Evolutionary conservation across 1,140 invertebrate genomes (phyloP), one percentile per base, ranked within the genome.

Genomic region (Zaprionus inermis): DNA sequence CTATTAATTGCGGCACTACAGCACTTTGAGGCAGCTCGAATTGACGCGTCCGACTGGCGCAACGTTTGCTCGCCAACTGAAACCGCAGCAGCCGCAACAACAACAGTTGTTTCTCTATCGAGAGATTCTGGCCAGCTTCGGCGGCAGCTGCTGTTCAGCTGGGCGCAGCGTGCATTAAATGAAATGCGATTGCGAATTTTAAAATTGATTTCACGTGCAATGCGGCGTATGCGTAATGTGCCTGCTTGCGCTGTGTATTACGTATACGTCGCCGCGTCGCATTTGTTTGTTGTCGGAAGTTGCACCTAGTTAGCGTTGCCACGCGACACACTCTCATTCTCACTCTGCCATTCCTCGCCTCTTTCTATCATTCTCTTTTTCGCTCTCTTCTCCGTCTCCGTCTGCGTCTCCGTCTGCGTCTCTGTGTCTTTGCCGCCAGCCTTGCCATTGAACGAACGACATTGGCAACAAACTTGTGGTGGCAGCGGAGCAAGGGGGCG

Each of bases 391-490:
- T 6, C 36, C 5, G 36, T 41, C 28, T 22, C n/a, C 18, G 7
- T 10, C 0, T 46, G n/a, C n/a, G n/a, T n/a, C n/a, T n/a, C n/a
- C n/a, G 3, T 24, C 24, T 41, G 2, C 3, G 5, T 24, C 10
- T 36, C 36, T 5, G 24, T 41, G 46, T 7, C 20, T 41, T 28
- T 36, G 5, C 14, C 0, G 3, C 22, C 51, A 18, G n/a, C 30
- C 61, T 28, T 34, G 30, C n/a, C 20, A 22, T 55, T 51, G 22
- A 81, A 78, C 81, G 72, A 85, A 85, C 81, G 82, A 85, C 81
- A 72, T 86, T 85, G 82, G 57, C 82, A 86, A 81, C 82, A 79
- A 85, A 85, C 82, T 85, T 86, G 76, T 68, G 14, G 10, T 5
- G 44, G 5, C 10, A 1, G 10, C 18, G 75, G 36, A 12, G 5